These are phyloP conservation scores for Erannis defoliaria DNA, from an alignment of 2,888 invertebrate genomes.

Conservation along the genomic window DNA sequence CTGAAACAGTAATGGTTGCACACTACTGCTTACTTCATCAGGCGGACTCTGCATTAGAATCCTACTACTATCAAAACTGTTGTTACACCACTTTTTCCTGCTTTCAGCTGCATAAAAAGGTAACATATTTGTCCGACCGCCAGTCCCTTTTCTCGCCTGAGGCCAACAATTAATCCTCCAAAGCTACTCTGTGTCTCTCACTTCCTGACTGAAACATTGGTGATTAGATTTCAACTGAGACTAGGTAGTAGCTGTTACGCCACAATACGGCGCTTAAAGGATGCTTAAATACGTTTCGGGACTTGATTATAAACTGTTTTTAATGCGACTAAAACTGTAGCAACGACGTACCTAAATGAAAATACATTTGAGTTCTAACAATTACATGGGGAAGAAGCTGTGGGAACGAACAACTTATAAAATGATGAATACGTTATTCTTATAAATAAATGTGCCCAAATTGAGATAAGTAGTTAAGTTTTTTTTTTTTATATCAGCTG, in stretches of 20 bases:
- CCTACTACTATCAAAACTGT: too few relatives aligned
- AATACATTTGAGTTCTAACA: too few relatives aligned
- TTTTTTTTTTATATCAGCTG: too few relatives aligned
- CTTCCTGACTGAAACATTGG: slow-evolving; percentile 56
- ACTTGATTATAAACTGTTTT: slow-evolving; percentile 13
- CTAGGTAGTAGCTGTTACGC: slow-evolving; percentile 49
- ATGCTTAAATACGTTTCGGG: slow-evolving; percentile 36
- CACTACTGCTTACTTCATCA: too few relatives aligned
- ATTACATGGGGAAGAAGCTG: too few relatives aligned
- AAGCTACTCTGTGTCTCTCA: slow-evolving; percentile 56
- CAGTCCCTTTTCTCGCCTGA: slow-evolving; percentile 26
- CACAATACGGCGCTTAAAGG: slow-evolving; percentile 30
- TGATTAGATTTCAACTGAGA: slow-evolving; percentile 50
- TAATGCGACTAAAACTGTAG: neutral
- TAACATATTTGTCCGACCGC: slow-evolving; percentile 7
- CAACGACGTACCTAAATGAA: neutral
- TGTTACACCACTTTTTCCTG: neutral
- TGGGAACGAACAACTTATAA: too few relatives aligned
- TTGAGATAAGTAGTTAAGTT: too few relatives aligned
- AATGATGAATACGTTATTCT: too few relatives aligned
- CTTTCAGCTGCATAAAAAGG: neutral
- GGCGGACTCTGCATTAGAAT: too few relatives aligned
- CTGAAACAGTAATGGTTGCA: too few relatives aligned
- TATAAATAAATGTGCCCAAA: too few relatives aligned
- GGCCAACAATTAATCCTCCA: slow-evolving; percentile 53